Conservation (phyloP, 1,140 invertebrate species). For the Sitobion miscanthi region DNA sequence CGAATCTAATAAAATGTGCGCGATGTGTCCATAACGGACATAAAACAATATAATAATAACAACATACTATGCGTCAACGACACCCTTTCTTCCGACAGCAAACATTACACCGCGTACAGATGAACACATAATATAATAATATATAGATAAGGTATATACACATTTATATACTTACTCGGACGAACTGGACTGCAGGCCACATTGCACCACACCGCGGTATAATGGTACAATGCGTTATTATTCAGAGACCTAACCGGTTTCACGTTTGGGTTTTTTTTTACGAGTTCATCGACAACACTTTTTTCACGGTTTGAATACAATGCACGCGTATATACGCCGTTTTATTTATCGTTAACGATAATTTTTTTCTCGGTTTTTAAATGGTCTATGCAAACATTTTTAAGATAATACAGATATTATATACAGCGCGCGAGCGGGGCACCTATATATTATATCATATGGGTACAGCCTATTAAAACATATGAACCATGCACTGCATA, state of each 20-base stretch:
- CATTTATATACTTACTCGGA: neutral
- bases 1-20: neutral
- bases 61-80: neutral
- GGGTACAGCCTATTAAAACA: neutral
- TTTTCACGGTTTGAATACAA: neutral
- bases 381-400: neutral
- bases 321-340: neutral
- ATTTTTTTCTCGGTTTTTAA: neutral
- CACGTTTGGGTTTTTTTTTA: neutral
- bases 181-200: neutral
- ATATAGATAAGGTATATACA: neutral
- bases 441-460: neutral
- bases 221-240: neutral
- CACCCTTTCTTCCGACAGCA: neutral
- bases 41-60: constrained; percentile 2
- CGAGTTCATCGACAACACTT: neutral
- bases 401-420: neutral
- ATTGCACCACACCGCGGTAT: neutral
- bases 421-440: no score
- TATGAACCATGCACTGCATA: neutral
- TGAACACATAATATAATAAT: neutral
- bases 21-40: neutral
- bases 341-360: neutral
- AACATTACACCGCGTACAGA: neutral
- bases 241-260: constrained; percentile 22